Conservation (phyloP, 1,140 invertebrate species). For the Drosophila busckii region DNA sequence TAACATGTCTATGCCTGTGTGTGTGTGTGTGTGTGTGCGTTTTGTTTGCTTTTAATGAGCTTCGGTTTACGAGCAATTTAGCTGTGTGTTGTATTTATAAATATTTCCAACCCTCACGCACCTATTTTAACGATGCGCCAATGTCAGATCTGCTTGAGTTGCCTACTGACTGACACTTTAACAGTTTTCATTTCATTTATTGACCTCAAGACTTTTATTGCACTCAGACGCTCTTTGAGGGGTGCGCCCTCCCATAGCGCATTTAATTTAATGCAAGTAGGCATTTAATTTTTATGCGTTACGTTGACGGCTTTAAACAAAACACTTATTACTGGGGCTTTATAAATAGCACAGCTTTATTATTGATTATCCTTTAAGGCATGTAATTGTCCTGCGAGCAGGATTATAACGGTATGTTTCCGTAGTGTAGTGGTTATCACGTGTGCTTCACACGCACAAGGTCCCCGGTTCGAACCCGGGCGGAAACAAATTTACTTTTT, state of each 20-base stretch:
- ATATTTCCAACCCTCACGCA: constrained; percentile 52
- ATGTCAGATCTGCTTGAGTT: constrained; percentile 47
- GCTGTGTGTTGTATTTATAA: constrained; percentile 64
- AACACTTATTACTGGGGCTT: background rate
- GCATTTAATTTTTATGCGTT: constrained; percentile 17
- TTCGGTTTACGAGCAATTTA: constrained; percentile 49
- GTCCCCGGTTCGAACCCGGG: constrained; percentile 84
- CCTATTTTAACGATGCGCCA: constrained; percentile 47
- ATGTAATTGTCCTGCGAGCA: background rate
- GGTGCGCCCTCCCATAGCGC: constrained; percentile 33
- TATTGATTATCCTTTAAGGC: background rate
- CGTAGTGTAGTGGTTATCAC: constrained; percentile 81
- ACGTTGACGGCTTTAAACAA: constrained; percentile 17
- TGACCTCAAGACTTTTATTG: constrained; percentile 26
- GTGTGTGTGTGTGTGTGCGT: constrained; percentile 15
- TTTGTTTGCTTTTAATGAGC: constrained; percentile 57
- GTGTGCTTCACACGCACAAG: constrained; percentile 84
- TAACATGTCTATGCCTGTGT: constrained; percentile 12
- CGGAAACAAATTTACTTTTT: constrained; percentile 78
- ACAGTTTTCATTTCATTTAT: constrained; percentile 42
- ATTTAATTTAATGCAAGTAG: constrained; percentile 14
- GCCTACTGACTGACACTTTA: constrained; percentile 38
- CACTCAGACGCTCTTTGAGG: background rate
- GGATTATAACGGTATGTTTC: constrained; percentile 14
- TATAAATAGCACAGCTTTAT: background rate